Evolutionary conservation across 2,797 vertebrate species (phyloP), one percentile per base, ranked within the genome.

Genomic region (Sylvia borin): DNA sequence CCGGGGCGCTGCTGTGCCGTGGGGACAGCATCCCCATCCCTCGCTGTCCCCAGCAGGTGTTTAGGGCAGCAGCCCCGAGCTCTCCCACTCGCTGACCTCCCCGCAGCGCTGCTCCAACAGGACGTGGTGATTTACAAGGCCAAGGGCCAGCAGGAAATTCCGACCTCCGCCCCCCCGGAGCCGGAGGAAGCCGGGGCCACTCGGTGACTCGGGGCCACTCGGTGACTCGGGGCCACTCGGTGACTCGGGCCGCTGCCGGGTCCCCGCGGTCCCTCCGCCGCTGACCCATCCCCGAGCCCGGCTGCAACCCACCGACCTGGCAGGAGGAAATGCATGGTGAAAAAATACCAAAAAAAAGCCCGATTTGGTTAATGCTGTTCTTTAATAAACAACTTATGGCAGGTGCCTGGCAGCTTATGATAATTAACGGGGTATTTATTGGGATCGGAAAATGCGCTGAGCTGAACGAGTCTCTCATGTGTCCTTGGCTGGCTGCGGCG

Each of bases 131-230:
- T 94, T 94, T 94, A 57, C 90, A 84, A 25, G 94, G 94, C 48
- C 53, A 42, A 53, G 4, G 90, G 91, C 91, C 94, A 84, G 95
- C 96, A 97, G 96, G 95, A 87, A 91, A 92, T 87, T 74, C 96
- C 96, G 88, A 70, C 96, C 95, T 95, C 95, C 92, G 5, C 93
- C 95, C 65, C 64, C 66, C 77, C 57, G 13, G 70, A 84, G 85
- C 45, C 81, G 87, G 88, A 85, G 65, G 51, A 78, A 66, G 80
- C 50, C 8, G 51, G 65, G 71, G 95, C n/a, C 90, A 78, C 8
- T 27, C 43, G 13, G 25, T 92, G 95, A 95, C n/a, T 95, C 8
- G 51, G 65, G 71, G 95, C n/a, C 90, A 78, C 8, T 27, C 43
- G 13, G 25, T 92, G 95, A 95, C n/a, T 95, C 8, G 51, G 65